These are phyloP conservation scores for Corythoichthys haematopterus DNA, from an alignment of 2,113 vertebrate genomes.

Conservation along the genomic window DNA sequence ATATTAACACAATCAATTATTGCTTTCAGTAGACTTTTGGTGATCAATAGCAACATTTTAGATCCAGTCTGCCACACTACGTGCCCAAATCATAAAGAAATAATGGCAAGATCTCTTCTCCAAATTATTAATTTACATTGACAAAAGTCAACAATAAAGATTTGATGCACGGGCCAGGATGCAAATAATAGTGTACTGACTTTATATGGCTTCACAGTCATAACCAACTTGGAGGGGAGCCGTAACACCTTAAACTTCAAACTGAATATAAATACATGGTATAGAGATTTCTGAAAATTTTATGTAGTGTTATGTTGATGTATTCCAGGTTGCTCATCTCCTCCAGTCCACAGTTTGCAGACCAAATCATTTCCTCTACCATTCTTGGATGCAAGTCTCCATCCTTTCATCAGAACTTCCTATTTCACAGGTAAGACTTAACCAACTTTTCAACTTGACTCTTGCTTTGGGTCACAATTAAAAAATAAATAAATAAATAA, in stretches of 20 bases:
- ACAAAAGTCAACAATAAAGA: too few species aligned
- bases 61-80: too few species aligned
- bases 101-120: too few species aligned
- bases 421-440: constrained; percentile 85
- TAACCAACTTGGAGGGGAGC: neutral
- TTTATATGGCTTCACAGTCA: too few species aligned
- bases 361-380: constrained; percentile 86
- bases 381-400: constrained; percentile 86
- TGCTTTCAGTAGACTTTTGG: too few species aligned
- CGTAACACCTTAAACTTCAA: neutral
- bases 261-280: neutral
- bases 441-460: neutral
- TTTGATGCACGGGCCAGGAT: too few species aligned
- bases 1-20: too few species aligned
- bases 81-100: too few species aligned
- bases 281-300: neutral
- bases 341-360: constrained; percentile 74
- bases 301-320: constrained; percentile 14
- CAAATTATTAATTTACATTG: too few species aligned
- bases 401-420: constrained; percentile 88
- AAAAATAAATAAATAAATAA: neutral
- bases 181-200: too few species aligned
- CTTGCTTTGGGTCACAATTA: neutral
- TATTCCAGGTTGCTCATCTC: constrained; percentile 67
- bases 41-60: too few species aligned